Conservation (phyloP, 2,113 vertebrate species). For the Meriones unguiculatus region DNA sequence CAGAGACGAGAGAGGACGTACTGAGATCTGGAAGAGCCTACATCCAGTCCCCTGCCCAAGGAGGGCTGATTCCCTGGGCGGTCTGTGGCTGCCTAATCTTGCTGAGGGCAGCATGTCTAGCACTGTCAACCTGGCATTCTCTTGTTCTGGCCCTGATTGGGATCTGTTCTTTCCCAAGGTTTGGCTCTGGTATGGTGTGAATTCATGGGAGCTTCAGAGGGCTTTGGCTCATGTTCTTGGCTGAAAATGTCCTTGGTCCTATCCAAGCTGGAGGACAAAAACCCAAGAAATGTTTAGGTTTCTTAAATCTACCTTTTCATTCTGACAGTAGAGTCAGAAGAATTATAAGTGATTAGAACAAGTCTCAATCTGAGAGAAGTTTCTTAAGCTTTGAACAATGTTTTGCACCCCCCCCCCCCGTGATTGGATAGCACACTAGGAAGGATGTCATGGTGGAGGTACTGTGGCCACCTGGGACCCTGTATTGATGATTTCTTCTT, state of each 20-base stretch:
- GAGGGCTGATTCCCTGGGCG: background rate
- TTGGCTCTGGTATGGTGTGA: background rate
- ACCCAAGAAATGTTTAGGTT: background rate
- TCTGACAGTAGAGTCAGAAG: background rate
- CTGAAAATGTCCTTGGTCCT: background rate
- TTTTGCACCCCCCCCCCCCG: background rate
- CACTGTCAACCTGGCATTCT: background rate
- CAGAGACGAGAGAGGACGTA: background rate
- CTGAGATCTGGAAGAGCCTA: background rate
- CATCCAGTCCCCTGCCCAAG: background rate
- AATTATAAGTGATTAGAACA: background rate
- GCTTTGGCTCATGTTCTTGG: background rate
- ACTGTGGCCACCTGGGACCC: background rate
- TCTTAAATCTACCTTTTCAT: background rate
- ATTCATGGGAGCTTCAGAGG: background rate
- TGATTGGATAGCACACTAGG: background rate
- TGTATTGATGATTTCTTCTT: background rate
- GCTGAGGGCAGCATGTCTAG: no score
- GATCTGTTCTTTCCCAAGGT: background rate
- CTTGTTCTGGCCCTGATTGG: no score
- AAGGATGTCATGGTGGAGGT: background rate
- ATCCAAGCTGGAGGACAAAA: no score
- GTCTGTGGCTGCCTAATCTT: background rate
- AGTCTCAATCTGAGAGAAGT: background rate
- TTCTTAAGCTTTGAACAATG: background rate